These are phyloP conservation scores for Amblyraja radiata DNA, from an alignment of 2,797 vertebrate species.

Conservation along the genomic window DNA sequence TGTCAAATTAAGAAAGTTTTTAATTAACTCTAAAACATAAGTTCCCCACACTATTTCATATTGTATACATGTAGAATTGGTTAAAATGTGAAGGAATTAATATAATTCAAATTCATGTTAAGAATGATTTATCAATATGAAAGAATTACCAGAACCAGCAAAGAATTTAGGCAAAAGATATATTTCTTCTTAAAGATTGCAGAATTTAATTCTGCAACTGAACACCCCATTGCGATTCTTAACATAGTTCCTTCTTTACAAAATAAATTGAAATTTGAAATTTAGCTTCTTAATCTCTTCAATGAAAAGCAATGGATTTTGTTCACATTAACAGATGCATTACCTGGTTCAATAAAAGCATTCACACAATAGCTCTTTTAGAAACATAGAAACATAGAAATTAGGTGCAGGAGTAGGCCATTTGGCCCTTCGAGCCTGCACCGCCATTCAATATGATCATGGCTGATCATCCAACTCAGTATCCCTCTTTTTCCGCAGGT, in stretches of 20 bases:
- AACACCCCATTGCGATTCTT: not conserved
- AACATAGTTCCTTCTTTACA: not conserved
- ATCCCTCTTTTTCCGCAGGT: no score
- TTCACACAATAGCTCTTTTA: not conserved
- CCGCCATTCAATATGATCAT: no score
- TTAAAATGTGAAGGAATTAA: not conserved
- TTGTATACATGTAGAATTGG: not conserved
- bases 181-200: not conserved
- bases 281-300: not conserved
- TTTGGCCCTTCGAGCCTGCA: no score
- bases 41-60: not conserved
- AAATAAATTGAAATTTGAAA: not conserved
- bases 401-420: no score
- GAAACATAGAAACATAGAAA: no score
- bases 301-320: not conserved
- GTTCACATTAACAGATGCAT: not conserved
- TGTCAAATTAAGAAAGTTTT: not conserved
- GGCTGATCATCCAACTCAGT: no score
- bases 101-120: not conserved
- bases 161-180: not conserved
- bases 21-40: not conserved
- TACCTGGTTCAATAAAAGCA: not conserved
- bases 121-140: not conserved
- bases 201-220: not conserved
- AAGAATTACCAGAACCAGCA: not conserved